phyloP scores from a whole-genome alignment of 2,888 invertebrate species.

The Onthophagus sagittarius region DNA sequence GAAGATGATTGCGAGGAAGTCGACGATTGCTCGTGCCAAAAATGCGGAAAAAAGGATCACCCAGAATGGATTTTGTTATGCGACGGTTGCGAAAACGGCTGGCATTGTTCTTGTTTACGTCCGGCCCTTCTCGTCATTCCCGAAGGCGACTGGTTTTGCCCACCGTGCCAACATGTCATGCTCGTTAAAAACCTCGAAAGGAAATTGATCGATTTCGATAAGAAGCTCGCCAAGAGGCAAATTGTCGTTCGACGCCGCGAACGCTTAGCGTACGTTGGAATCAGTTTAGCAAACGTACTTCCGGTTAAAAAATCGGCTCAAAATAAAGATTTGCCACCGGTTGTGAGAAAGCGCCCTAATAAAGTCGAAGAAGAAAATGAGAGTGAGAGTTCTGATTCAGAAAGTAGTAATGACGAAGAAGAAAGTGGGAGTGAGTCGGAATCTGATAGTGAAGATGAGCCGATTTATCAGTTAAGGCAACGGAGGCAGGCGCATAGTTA shows the following conservation, averaged over 20 bases:
- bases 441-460: slow-evolving; percentile 63
- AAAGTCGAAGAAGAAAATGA: slow-evolving; percentile 34
- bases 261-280: slow-evolving; percentile 69
- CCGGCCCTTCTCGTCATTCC: slow-evolving; percentile 92
- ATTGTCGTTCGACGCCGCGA: slow-evolving; percentile 65
- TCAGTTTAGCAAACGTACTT: slow-evolving; percentile 69
- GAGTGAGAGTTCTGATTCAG: slow-evolving; percentile 26
- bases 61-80: slow-evolving; percentile 97
- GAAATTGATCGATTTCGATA: slow-evolving; percentile 73
- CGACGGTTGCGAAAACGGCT: slow-evolving; percentile 94
- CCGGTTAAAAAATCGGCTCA: slow-evolving; percentile 40
- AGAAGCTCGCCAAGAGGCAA: slow-evolving; percentile 62
- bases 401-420: slow-evolving; percentile 2
- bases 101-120: slow-evolving; percentile 93
- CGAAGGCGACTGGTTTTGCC: slow-evolving; percentile 98
- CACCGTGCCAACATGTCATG: slow-evolving; percentile 92
- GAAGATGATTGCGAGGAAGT: slow-evolving; percentile 43
- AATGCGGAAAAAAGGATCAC: slow-evolving; percentile 87
- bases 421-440: slow-evolving; percentile 12
- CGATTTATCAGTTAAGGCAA: slow-evolving; percentile 80
- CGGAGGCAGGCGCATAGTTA: slow-evolving; percentile 77
- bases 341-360: slow-evolving; percentile 40
- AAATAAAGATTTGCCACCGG: slow-evolving; percentile 20
- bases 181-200: slow-evolving; percentile 70
- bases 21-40: slow-evolving; percentile 79